phyloP scores from a whole-genome alignment of 2,113 vertebrate genomes.

The Pyxicephalus adspersus region DNA sequence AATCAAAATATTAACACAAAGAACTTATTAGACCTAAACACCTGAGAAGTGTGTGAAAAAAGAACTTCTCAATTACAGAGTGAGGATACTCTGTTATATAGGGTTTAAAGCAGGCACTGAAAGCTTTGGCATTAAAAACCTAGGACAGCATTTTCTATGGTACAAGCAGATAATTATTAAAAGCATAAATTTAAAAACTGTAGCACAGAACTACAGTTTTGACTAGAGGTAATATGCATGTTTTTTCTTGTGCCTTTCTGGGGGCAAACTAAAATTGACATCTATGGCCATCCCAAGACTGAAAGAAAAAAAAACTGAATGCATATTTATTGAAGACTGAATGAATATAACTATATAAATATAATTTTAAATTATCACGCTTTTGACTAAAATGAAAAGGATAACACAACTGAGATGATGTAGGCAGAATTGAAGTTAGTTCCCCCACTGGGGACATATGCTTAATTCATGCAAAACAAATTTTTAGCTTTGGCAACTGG shows the following conservation, averaged over 20 bases:
- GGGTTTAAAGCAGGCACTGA: background rate
- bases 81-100: background rate
- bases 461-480: background rate
- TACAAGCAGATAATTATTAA: background rate
- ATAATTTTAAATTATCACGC: too few relatives aligned
- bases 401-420: too few relatives aligned
- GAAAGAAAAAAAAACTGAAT: too few relatives aligned
- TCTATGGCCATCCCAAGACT: too few relatives aligned
- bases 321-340: too few relatives aligned
- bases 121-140: background rate
- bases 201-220: background rate
- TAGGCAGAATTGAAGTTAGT: too few relatives aligned
- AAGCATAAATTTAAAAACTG: background rate
- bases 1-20: constrained; percentile 2
- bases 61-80: background rate
- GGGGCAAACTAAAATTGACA: too few relatives aligned
- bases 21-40: background rate
- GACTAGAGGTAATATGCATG: too few relatives aligned
- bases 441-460: too few relatives aligned
- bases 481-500: background rate
- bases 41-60: background rate
- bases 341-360: too few relatives aligned
- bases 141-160: background rate
- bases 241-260: too few relatives aligned
- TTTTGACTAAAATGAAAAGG: too few relatives aligned